Conservation (phyloP, 2,888 invertebrate species). For the Oscheius sp. region DNA sequence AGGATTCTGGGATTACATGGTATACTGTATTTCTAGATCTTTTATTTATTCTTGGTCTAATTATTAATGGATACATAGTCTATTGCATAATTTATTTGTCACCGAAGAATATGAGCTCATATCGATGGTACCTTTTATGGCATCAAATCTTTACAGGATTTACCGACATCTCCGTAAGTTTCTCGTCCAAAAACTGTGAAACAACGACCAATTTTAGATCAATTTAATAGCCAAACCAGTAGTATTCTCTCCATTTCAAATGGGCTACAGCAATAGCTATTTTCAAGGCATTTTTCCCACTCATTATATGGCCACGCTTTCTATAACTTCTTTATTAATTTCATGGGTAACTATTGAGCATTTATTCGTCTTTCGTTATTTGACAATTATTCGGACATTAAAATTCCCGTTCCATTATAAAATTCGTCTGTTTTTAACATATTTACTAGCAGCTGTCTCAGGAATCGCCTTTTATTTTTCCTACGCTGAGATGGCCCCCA, state of each 20-base stretch:
- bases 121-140: conserved; percentile 4
- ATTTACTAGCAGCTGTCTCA: background rate
- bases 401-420: background rate
- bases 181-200: too few relatives aligned
- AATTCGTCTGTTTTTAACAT: background rate
- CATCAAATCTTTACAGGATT: background rate
- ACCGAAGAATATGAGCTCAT: background rate
- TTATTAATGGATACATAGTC: background rate
- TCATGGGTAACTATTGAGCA: background rate
- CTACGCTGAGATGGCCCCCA: background rate
- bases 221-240: conserved; percentile 6
- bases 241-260: background rate
- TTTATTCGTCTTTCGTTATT: conserved; percentile 9
- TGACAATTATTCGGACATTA: background rate
- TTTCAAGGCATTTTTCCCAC: background rate
- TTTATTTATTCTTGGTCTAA: background rate
- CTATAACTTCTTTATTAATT: background rate
- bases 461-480: background rate
- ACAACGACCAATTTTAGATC: too few relatives aligned
- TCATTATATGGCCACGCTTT: background rate
- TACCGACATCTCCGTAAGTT: too few relatives aligned
- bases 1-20: background rate
- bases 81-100: background rate
- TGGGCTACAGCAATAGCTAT: background rate
- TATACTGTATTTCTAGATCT: background rate